Evolutionary conservation across 2,113 vertebrate genomes (phyloP), one percentile per base, ranked within the genome.

Genomic region (Maccullochella peelii): DNA sequence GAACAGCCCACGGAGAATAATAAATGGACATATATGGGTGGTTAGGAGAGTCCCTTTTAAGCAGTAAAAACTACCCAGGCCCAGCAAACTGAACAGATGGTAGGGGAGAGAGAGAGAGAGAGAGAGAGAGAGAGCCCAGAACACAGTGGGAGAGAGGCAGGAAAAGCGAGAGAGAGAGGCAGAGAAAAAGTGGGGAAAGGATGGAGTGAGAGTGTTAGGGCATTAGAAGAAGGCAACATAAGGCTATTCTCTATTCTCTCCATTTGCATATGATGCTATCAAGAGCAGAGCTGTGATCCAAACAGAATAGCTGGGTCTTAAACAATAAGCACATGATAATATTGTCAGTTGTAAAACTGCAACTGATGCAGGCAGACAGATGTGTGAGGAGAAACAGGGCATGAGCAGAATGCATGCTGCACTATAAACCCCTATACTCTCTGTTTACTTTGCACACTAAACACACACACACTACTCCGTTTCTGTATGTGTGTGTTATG

Each of bases 21-120:
- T 92, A 94, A 92, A 92, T 93, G 93, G 86, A 93, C 93, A 94
- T 95, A 94, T 95, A 93, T 88, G 93, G 93, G 80, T 87, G 92
- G 91, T 90, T 91, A 89, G 91, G 91, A 94, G 90, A 95, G 90
- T 92, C 93, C 91, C 88, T 94, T 91, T 93, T 92, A 94, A 86
- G 88, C 86, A 86, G 92, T 90, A 89, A 93, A 91, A 92, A 87
- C 86, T 89, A 94, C 86, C 88, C 84, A 87, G 90, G 91, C 92
- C 90, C 62, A 66, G 92, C 91, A 91, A 87, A 89, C 77, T 82
- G 94, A 95, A 94, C 95, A 96, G 94, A 95, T 95, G 95, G 94
- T 88, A 77, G 84, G 76, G 82, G 84, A 91, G 87, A 91, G 91
- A 79, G 69, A 91, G 73, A 86, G 84, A 92, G 78, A 50, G 27